Evolutionary conservation across 2,113 vertebrate genomes (phyloP), one percentile per base, ranked within the genome.

Genomic region (Puntigrus tetrazona): DNA sequence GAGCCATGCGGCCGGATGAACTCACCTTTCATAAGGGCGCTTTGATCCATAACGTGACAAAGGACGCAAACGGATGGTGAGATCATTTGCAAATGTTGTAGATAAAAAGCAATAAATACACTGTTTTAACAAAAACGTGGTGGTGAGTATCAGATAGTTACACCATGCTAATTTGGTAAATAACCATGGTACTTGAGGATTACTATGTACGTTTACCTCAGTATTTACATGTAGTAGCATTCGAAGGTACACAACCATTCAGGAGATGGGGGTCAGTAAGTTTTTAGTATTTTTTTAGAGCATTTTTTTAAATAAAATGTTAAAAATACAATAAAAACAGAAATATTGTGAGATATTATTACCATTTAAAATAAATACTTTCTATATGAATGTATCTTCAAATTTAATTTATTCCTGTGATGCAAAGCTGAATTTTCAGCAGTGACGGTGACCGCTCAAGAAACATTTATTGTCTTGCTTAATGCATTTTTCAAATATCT

Each of bases 31-130:
- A 82, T 87, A 95, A 95, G 8, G 97, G 97, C 1, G 96, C 96
- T 87, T 88, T 98, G 89, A 99, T 99, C 92, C 95, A 97, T 93
- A 99, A 98, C 10, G 96, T 99, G 47, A 93, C 91, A 78, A 97
- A 96, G 90, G 94, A 96, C 81, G 93, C 89, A 0, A 92, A 94
- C 36, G 96, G 96, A 90, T 98, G 97, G 98, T 98, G 93, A 96
- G 96, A 83, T 55, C 67, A 4, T 80, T 38, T 25, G 34, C 34
- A 61, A n/a, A 31, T 52, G 18, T 9, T 76, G 47, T 34, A 0
- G 73, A 25, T 75, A 75, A 45, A 13, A 50, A 36, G 4, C 14
- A 75, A 29, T 29, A 75, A 50, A 75, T 50, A 14, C 25, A 10
- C 16, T 50, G 29, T 45, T 45, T 45, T 5, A 74, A 47, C 27